A percentile compares a stretch with the other conserved stretches of the same genome.
phyloP scores from a whole-genome alignment of 2,113 vertebrate genomes.

The Lasiurus borealis region DNA sequence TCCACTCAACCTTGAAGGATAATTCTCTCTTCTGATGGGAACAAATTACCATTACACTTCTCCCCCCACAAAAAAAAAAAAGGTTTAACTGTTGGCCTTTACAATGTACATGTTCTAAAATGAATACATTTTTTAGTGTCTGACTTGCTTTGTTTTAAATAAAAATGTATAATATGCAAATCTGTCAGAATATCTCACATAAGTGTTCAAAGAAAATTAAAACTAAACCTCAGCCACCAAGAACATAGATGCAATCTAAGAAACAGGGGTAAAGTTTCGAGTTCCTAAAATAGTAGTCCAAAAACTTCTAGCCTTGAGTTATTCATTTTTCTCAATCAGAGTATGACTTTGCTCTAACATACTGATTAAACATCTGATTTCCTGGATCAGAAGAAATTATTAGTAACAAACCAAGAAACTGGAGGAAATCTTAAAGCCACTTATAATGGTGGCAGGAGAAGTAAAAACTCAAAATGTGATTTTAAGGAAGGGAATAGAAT shows the following conservation, averaged over 20 bases:
- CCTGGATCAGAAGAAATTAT: neutral
- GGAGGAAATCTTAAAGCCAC: neutral
- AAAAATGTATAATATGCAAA: neutral
- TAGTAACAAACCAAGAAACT: neutral
- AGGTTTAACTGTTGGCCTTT: constrained; percentile 71
- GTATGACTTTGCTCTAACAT: neutral
- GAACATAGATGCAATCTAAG: neutral
- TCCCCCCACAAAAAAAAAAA: neutral
- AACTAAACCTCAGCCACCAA: neutral
- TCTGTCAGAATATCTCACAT: neutral
- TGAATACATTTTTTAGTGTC: neutral
- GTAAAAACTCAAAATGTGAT: neutral
- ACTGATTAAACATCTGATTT: neutral
- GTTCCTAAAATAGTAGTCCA: neutral
- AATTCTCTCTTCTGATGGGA: constrained; percentile 87
- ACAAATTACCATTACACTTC: constrained; percentile 85
- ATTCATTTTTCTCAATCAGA: neutral
- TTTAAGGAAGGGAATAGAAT: neutral
- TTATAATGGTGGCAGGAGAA: neutral
- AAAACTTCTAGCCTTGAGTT: neutral
- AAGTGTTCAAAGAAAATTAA: neutral
- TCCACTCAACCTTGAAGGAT: constrained; percentile 91
- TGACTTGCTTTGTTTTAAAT: neutral
- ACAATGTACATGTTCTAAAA: constrained; percentile 64
- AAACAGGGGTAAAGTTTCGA: neutral